Evolutionary conservation across 2,888 invertebrate species (phyloP).

Genomic region (Mantis religiosa): DNA sequence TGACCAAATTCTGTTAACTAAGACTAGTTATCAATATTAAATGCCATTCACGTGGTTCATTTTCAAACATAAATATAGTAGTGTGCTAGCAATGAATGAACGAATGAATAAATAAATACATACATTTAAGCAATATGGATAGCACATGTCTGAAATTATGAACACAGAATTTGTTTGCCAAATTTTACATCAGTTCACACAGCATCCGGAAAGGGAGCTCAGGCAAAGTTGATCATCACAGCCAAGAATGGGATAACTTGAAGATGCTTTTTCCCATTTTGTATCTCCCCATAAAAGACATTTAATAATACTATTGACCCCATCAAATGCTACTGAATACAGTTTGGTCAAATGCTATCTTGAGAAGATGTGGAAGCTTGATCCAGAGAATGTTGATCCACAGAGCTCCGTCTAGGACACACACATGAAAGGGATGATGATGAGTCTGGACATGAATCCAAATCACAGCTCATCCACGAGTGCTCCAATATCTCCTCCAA

Average conservation of each 20-base stretch:
- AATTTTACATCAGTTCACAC: not conserved
- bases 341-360: slow-evolving; percentile 15
- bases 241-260: slow-evolving; percentile 4
- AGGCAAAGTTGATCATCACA: slow-evolving; percentile 11
- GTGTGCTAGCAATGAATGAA: not conserved
- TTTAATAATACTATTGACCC: not conserved
- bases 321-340: not conserved
- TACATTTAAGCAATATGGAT: not conserved
- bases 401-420: not conserved
- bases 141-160: not conserved
- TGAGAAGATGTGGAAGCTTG: slow-evolving; percentile 15
- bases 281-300: slow-evolving; percentile 1
- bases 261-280: slow-evolving; percentile 7
- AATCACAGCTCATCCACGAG: slow-evolving; percentile 45
- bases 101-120: not conserved
- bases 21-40: not conserved
- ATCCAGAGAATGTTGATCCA: slow-evolving; percentile 4
- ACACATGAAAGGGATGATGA: not conserved
- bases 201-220: not conserved
- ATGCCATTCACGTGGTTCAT: not conserved
- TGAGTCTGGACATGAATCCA: not conserved
- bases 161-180: not conserved
- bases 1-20: not conserved
- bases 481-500: slow-evolving; percentile 51
- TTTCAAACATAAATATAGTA: not conserved